phyloP scores from a whole-genome alignment of 2,888 invertebrate genomes.

The Clivina fossor region DNA sequence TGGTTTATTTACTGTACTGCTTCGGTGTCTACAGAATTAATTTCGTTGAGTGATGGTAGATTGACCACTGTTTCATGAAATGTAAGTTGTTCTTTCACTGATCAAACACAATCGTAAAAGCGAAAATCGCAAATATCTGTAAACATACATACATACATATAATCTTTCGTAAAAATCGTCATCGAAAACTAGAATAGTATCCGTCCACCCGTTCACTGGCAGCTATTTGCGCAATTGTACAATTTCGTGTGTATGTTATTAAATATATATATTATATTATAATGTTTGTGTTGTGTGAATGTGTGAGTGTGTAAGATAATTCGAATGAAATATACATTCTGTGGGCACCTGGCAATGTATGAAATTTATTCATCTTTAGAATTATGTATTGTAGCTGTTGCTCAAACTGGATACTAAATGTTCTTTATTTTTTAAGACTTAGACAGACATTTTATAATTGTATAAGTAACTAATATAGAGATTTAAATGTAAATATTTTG shows the following conservation, averaged over 20 bases:
- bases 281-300: conserved; percentile 10
- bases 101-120: conserved; percentile 5
- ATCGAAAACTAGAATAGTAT: conserved; percentile 46
- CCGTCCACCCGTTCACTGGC: conserved; percentile 46
- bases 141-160: not conserved
- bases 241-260: conserved; percentile 4
- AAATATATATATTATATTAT: conserved; percentile 13
- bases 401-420: conserved; percentile 33
- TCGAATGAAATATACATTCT: conserved; percentile 20
- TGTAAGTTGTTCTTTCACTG: conserved; percentile 12
- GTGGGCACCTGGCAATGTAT: conserved; percentile 34
- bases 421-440: conserved; percentile 30
- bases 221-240: conserved; percentile 13
- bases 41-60: conserved; percentile 29
- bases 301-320: conserved; percentile 5
- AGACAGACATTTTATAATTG: conserved; percentile 30
- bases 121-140: too few relatives aligned
- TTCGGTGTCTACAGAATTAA: conserved; percentile 31
- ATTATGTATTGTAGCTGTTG: conserved; percentile 29
- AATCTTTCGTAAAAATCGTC: conserved; percentile 19
- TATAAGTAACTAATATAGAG: conserved; percentile 31
- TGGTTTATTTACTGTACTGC: conserved; percentile 26
- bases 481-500: conserved; percentile 31
- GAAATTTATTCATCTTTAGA: conserved; percentile 21
- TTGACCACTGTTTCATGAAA: conserved; percentile 24